Conservation (phyloP, 2,113 vertebrate genomes). For the Daubentonia madagascariensis region DNA sequence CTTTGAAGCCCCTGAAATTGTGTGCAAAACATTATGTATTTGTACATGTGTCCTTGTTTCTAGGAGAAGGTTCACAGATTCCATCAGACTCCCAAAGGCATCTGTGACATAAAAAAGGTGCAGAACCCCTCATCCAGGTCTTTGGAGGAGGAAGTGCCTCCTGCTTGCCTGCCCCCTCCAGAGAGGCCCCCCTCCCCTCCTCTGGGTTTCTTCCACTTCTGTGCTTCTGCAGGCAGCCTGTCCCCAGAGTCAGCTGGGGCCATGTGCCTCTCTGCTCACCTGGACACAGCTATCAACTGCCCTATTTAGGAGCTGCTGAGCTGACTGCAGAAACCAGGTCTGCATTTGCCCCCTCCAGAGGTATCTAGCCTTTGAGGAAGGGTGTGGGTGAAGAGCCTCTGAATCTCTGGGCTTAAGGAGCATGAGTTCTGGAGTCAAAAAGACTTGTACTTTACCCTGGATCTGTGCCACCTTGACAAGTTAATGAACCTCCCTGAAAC, state of each 20-base stretch:
- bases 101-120: not conserved
- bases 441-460: not conserved
- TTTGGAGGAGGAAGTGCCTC: not conserved
- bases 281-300: slow-evolving; percentile 52
- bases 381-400: not conserved
- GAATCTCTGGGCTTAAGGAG: not conserved
- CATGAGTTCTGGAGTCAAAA: not conserved
- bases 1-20: not conserved
- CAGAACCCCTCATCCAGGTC: not conserved
- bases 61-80: not conserved
- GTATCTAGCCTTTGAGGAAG: not conserved
- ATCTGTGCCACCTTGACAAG: not conserved
- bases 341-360: not conserved
- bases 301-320: slow-evolving; percentile 69
- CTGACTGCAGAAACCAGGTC: not conserved
- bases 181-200: not conserved
- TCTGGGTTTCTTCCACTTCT: slow-evolving; percentile 47
- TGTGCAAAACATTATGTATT: not conserved
- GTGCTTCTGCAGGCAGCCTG: not conserved
- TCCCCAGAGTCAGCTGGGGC: slow-evolving; percentile 35
- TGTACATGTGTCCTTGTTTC: not conserved
- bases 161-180: not conserved
- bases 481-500: not conserved
- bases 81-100: not conserved
- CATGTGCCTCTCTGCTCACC: slow-evolving; percentile 44